These are phyloP conservation scores for Meloe dianella DNA, from an alignment of 2,888 invertebrate species.

Conservation along the genomic window DNA sequence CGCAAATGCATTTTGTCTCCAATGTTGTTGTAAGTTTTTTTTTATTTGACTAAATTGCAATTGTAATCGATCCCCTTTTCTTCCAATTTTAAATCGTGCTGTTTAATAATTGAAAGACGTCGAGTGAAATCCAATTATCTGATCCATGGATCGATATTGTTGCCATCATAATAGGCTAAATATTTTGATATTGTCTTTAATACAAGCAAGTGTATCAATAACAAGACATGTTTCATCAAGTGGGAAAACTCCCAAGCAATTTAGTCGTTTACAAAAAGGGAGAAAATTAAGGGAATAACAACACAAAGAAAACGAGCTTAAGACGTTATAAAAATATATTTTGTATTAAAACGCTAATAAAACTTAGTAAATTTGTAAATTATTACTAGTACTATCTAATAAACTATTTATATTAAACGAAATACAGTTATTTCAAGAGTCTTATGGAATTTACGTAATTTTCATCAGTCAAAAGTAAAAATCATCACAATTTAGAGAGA, in stretches of 20 bases:
- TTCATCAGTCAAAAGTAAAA: background rate
- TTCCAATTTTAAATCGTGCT: background rate
- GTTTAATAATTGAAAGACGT: background rate
- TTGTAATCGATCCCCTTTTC: background rate
- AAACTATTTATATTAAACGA: background rate
- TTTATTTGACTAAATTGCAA: background rate
- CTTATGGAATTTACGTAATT: background rate
- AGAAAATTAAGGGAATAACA: slow-evolving; percentile 30
- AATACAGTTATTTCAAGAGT: slow-evolving; percentile 1
- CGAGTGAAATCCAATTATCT: background rate
- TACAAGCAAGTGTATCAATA: slow-evolving; percentile 19
- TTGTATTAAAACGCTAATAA: slow-evolving; percentile 31
- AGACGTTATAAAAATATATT: slow-evolving; percentile 46
- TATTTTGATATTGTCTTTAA: slow-evolving; percentile 11
- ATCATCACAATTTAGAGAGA: background rate
- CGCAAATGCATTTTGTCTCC: background rate
- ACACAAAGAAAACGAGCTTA: slow-evolving; percentile 33
- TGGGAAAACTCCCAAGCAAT: slow-evolving; percentile 36
- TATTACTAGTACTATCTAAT: background rate
- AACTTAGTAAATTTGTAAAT: background rate
- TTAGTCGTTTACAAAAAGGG: slow-evolving; percentile 21
- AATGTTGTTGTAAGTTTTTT: too few relatives aligned
- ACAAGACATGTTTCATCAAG: slow-evolving; percentile 33
- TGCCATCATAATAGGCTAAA: background rate
- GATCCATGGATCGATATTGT: background rate